These are phyloP conservation scores for Exaiptasia diaphana DNA, from an alignment of 64 coral and sea anemone species.

Conservation along the genomic window DNA sequence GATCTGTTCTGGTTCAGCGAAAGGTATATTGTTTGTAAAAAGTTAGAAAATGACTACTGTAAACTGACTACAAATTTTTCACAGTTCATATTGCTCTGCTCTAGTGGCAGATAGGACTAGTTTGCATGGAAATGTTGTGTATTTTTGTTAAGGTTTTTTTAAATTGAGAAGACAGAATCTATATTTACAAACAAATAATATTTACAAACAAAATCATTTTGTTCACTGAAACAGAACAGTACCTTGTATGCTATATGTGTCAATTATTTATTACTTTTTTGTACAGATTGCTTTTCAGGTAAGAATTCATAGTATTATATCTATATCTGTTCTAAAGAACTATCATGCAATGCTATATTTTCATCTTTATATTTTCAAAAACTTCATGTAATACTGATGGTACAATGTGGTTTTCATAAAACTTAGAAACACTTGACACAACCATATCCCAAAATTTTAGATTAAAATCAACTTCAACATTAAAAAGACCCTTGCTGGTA, in stretches of 20 bases:
- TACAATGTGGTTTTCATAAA: conserved; percentile 41
- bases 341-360: too few relatives aligned
- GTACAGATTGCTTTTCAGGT: background rate
- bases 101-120: too few relatives aligned
- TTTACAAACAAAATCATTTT: background rate
- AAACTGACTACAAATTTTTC: too few relatives aligned
- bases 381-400: conserved; percentile 2
- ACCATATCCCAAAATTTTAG: conserved; percentile 43
- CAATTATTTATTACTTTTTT: background rate
- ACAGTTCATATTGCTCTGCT: too few relatives aligned
- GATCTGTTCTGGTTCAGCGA: background rate
- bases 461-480: conserved; percentile 45
- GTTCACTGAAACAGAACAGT: too few relatives aligned
- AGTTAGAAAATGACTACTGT: too few relatives aligned
- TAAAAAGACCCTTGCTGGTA: conserved; percentile 45
- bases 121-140: too few relatives aligned
- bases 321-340: background rate
- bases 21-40: too few relatives aligned
- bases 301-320: background rate
- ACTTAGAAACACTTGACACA: conserved; percentile 17
- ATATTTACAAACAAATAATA: too few relatives aligned
- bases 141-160: too few relatives aligned
- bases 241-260: background rate
- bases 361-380: background rate
- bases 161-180: too few relatives aligned